Base-by-base conservation (phyloP, 2,113 vertebrate species). In the Apus apus region DNA sequence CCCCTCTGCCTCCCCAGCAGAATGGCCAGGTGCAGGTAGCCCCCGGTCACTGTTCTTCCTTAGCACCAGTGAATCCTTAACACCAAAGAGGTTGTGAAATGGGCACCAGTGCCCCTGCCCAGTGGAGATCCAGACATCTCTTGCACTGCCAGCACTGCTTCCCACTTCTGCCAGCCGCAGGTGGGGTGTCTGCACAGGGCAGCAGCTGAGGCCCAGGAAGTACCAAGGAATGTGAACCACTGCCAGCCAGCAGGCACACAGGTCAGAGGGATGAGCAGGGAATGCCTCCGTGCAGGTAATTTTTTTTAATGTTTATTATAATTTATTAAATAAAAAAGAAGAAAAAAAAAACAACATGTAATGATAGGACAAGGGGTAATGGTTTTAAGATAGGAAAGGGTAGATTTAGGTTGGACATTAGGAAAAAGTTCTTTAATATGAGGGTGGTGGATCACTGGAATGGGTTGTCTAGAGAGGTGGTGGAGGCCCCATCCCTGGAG, bases 91-190 rank as follows among this genome's bases (percentile, higher is more conserved):
- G 15, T 34, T 73, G 67, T 77, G 75, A 87, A 51, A 46, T 0
- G 5, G 43, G 73, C 92, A 61, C 54, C 75, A n/a, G 34, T 19
- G 66, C 67, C 43, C 50, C 40, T 50, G 79, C 27, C 38, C 53
- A 25, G 23, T 21, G 26, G 40, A 50, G 26, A 64, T 27, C 11
- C 18, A 54, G 38, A 17, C 36, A 21, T 34, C 53, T 85, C 60
- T 50, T 73, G 51, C 68, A 26, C 90, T 96, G 90, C 62, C 85
- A 43, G 40, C 71, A 56, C 48, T 54, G 60, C 87, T 70, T 51
- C 89, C 65, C 71, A 56, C 53, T 54, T 56, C 87, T 70, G 56
- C 89, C 65, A 6, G 61, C 45, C 48, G 11, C 23, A 4, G 43
- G 40, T 73, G 34, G 66, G 18, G 43, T 26, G 54, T 40, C 88